Base-by-base conservation (phyloP, 2,113 vertebrate species). In the Columbina picui region DNA sequence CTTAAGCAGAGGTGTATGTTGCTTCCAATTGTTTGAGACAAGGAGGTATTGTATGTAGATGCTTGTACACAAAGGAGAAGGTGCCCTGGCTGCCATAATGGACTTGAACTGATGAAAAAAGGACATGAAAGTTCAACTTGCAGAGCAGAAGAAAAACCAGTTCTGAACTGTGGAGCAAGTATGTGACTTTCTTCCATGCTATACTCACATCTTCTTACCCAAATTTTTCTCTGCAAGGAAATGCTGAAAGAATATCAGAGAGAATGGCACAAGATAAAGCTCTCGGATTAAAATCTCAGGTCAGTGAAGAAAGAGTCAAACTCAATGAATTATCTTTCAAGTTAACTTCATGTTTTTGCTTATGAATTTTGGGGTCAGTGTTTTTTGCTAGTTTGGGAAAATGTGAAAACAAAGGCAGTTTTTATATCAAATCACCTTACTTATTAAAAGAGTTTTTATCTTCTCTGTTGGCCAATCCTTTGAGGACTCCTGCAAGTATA, bases 271-370 rank as follows among this genome's bases (percentile, higher is more conserved):
- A 52, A 64, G 71, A 43, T 45, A 83, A 89, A 88, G 77, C 45
- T 68, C 50, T 95, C 6, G 57, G 77, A 92, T 81, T 59, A 93
- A 59, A 79, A 80, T 64, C 47, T 93, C 88, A 97, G 92, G 97
- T 97, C 85, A 97, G 93, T 96, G 94, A 96, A 97, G 94, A 91
- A 93, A 84, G 14, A 92, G 76, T 84, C 69, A 89, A 95, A 92
- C 26, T 4, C 11, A 82, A 27, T 94, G 30, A 92, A 71, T 87
- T 86, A 36, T 43, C 32, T 59, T 90, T 74, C 84, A 45, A 57
- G 14, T 68, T 95, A 81, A 61, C 8, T 1, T 87, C 53, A 25
- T 89, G 29, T 27, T 90, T 85, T 93, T 90, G 20, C n/a, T 9
- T 82, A 10, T 75, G 30, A 81, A 56, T 91, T 81, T 39, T 41